phyloP scores from a whole-genome alignment of 2,888 invertebrate species.

The Nematopogon swammerdamellus region DNA sequence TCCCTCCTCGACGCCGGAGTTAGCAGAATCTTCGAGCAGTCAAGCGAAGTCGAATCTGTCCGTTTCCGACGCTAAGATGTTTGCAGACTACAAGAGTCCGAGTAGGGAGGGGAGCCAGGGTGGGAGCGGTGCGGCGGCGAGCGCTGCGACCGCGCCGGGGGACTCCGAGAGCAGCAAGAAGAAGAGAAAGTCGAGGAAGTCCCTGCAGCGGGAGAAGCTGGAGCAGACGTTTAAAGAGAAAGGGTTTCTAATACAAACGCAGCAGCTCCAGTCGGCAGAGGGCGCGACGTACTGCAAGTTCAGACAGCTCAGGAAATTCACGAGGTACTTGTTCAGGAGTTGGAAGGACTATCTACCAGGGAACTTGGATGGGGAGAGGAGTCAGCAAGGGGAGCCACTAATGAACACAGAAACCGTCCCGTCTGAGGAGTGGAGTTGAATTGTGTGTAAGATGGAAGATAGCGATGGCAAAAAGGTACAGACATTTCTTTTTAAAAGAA shows the following conservation, averaged over 20 bases:
- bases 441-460: no score
- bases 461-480: no score
- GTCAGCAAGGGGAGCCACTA: slow-evolving; percentile 6
- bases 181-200: slow-evolving; percentile 76
- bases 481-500: slow-evolving; percentile 1
- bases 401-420: slow-evolving; percentile 5
- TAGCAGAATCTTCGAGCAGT: slow-evolving; percentile 37
- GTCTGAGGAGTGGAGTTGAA: slow-evolving; percentile 14
- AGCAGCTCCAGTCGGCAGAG: slow-evolving; percentile 88
- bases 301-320: slow-evolving; percentile 85
- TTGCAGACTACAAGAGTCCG: not conserved
- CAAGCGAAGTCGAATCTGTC: not conserved
- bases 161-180: slow-evolving; percentile 47
- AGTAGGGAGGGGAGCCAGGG: slow-evolving; percentile 7
- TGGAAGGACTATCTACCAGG: slow-evolving; percentile 93
- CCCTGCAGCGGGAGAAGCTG: slow-evolving; percentile 81
- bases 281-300: slow-evolving; percentile 94
- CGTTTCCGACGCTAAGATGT: not conserved
- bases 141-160: slow-evolving; percentile 15
- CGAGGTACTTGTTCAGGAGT: slow-evolving; percentile 84
- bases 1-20: slow-evolving; percentile 58
- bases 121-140: slow-evolving; percentile 19
- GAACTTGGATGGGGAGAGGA: slow-evolving; percentile 47
- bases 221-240: slow-evolving; percentile 92
- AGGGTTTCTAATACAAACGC: slow-evolving; percentile 89